Percentiles rank a stretch among this genome's conserved stretches.
Evolutionary conservation across 2,113 vertebrate species (phyloP).

Genomic region (Ctenodactylus gundi): DNA sequence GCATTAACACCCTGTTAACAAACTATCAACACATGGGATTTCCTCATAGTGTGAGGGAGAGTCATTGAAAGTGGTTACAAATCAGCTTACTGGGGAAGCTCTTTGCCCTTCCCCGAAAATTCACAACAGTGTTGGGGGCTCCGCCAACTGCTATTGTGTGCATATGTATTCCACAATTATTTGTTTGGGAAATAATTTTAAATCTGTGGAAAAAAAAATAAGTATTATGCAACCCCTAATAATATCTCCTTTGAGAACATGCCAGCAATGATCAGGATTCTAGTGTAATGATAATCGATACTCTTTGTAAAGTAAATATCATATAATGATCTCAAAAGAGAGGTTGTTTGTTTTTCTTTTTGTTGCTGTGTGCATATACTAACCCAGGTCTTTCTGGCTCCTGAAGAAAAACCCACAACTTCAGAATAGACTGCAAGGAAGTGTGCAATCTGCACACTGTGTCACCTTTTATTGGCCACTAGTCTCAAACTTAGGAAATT

Average conservation of each 20-base stretch:
- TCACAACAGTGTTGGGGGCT: constrained; percentile 1
- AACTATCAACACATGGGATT: constrained; percentile 69
- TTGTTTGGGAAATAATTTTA: constrained; percentile 39
- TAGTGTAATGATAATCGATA: constrained; percentile 3
- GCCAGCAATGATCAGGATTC: constrained; percentile 18
- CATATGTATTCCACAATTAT: neutral
- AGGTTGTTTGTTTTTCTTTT: neutral
- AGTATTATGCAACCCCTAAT: neutral
- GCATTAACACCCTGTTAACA: constrained; percentile 76
- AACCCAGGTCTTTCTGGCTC: neutral
- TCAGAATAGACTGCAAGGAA: neutral
- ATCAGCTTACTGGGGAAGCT: constrained; percentile 31
- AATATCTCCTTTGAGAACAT: constrained; percentile 27
- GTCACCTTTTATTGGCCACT: neutral
- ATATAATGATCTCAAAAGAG: constrained; percentile 13
- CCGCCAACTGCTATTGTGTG: neutral
- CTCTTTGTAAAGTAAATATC: constrained; percentile 41
- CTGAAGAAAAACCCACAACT: neutral
- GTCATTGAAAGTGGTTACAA: constrained; percentile 55
- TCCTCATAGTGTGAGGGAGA: constrained; percentile 48
- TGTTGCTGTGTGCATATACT: neutral
- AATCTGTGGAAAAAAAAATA: too few species aligned
- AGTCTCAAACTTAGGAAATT: neutral
- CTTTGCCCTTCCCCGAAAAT: constrained; percentile 43
- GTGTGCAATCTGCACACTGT: neutral